A percentile compares a stretch with the other conserved stretches of the same genome.
These are phyloP conservation scores for Puntigrus tetrazona DNA, from an alignment of 2,113 vertebrate genomes.

Conservation along the genomic window DNA sequence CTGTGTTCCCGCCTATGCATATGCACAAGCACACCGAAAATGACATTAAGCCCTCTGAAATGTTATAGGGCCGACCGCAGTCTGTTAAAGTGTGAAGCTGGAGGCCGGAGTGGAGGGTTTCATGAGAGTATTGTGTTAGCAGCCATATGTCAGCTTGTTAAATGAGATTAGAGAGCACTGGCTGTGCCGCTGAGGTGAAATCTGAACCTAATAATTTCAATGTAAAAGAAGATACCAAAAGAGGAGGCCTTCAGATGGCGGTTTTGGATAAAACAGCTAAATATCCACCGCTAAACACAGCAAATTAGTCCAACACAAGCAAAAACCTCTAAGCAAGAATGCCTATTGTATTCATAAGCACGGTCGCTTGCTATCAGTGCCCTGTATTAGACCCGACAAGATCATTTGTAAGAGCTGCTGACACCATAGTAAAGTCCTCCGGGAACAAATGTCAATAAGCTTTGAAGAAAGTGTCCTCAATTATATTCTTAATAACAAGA, in stretches of 20 bases:
- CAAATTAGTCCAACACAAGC: constrained; percentile 33
- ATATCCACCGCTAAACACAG: constrained; percentile 38
- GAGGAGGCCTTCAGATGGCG: constrained; percentile 34
- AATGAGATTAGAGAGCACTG: constrained; percentile 56
- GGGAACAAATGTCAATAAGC: constrained; percentile 28
- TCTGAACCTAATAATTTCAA: constrained; percentile 39
- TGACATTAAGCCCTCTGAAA: constrained; percentile 23
- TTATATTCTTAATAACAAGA: not conserved
- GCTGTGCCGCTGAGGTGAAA: constrained; percentile 40
- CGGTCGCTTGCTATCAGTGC: constrained; percentile 1
- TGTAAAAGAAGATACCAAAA: constrained; percentile 39
- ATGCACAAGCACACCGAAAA: not conserved
- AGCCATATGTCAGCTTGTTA: constrained; percentile 60
- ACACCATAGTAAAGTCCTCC: constrained; percentile 29
- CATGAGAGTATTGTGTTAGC: constrained; percentile 53
- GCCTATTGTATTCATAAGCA: constrained; percentile 22
- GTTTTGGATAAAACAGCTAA: constrained; percentile 40
- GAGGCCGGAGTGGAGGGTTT: constrained; percentile 51
- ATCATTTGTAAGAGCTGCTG: constrained; percentile 37
- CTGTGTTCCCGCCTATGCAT: constrained; percentile 3
- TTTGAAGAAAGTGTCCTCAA: not conserved
- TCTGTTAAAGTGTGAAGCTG: constrained; percentile 40
- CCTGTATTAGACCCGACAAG: constrained; percentile 22
- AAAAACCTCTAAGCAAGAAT: constrained; percentile 2
- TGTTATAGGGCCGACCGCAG: constrained; percentile 22